Base-by-base conservation (phyloP, 2,888 invertebrate species). In the Drosophila infuscata region DNA sequence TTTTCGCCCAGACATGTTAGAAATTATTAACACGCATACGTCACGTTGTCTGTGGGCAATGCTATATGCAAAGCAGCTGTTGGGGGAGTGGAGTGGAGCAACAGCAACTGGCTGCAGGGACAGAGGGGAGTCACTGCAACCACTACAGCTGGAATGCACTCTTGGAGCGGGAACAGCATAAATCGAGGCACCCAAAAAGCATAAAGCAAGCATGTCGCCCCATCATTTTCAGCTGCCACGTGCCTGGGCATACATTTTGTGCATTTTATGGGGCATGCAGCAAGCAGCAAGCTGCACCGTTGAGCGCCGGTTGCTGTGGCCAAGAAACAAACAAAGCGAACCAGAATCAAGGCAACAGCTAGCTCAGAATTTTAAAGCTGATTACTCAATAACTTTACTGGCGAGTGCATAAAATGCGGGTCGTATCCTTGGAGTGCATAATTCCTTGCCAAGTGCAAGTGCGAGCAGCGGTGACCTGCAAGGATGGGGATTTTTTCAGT, bases 161-260 rank as follows among this genome's bases (percentile, higher is more conserved):
- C 20, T 53, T 46, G 62, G 52, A 64, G 53, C 52, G 64, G 60
- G 59, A 60, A 43, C 60, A 52, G 63, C 85, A 83, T 89, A 83
- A 83, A 83, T 83, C 80, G 85, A 79, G 61, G 79, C 71, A 69
- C 85, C 89, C 88, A 60, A 88, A 84, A 84, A 86, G 83, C 91
- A 91, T 91, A 91, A 91, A 91, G 88, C 90, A 91, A 88, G 88
- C 85, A 83, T 91, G 91, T 91, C 91, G 91, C 91, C 88, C 91
- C 87, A 91, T 91, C 91, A 91, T 91, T 91, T 91, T 91, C 91
- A 91, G 91, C 91, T 91, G 91, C 89, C 85, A 85, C 90, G 90
- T 85, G 90, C 85, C 83, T 62, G 73, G 66, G 90, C 85, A 85
- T 85, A 89, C 86, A 85, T 88, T 85, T 89, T 77, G 83, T 73